These are phyloP conservation scores for Apantesis nais DNA, from an alignment of 2,888 invertebrate genomes.

Conservation along the genomic window DNA sequence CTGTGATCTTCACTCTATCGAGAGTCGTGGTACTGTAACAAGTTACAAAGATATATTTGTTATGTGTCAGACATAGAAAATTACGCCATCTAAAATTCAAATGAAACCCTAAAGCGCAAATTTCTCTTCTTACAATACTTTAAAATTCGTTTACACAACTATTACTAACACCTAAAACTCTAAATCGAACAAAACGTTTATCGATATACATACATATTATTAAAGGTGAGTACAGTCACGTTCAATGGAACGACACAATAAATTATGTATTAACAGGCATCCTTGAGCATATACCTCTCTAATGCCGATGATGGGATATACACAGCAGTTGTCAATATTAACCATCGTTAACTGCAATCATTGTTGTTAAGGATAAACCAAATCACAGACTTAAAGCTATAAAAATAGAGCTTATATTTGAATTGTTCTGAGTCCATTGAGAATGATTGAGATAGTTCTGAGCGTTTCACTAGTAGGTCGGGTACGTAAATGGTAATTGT, in stretches of 20 bases:
- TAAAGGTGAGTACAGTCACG: slow-evolving; percentile 46
- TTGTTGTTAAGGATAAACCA: slow-evolving; percentile 29
- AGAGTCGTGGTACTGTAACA: too few species aligned
- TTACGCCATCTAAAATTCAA: too few species aligned
- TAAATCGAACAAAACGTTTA: slow-evolving; percentile 26
- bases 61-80: too few species aligned
- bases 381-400: slow-evolving; percentile 5
- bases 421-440: neutral
- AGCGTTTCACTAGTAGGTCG: neutral
- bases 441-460: slow-evolving; percentile 5
- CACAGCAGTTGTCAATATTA: slow-evolving; percentile 42
- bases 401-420: slow-evolving; percentile 15
- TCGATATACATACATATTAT: slow-evolving; percentile 14
- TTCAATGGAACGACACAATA: slow-evolving; percentile 44
- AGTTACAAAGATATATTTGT: too few species aligned
- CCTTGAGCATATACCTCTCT: slow-evolving; percentile 60
- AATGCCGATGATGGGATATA: slow-evolving; percentile 58
- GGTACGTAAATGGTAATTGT: slow-evolving; percentile 16
- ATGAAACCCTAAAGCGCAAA: too few species aligned
- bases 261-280: slow-evolving; percentile 35
- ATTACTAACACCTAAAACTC: slow-evolving; percentile 15
- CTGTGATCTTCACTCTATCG: too few species aligned
- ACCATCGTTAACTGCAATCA: slow-evolving; percentile 50
- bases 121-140: too few species aligned
- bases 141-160: too few species aligned